Evolutionary conservation across 2,797 vertebrate genomes (phyloP), one percentile per base, ranked within the genome.

Genomic region (Lutra lutra): DNA sequence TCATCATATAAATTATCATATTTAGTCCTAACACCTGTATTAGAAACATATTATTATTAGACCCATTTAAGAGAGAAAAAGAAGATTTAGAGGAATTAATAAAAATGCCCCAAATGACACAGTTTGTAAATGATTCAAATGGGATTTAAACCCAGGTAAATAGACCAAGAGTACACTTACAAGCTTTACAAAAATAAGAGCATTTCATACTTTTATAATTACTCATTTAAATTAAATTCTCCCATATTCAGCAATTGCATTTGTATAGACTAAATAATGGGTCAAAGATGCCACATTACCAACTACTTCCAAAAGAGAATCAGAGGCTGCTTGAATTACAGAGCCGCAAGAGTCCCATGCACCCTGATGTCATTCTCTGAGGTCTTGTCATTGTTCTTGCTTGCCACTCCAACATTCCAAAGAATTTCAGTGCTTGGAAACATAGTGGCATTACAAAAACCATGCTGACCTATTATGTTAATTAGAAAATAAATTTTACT

Each of bases 221-320:
- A 94, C 56, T 85, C 25, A 77, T 72, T 77, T 75, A 85, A 35
- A 62, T 82, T 93, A 83, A 29, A 62, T 73, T 88, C 95, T 85
- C 73, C 64, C 85, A 82, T 92, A 86, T 32, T 87, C 32, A 94
- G n/a, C 14, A 91, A 93, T 94, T 82, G 88, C 25, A 66, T 40
- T 60, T 54, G 3, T 46, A 77, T 1, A 89, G 32, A 89, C 91
- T 84, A 96, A 86, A 84, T n/a, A 77, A 64, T 38, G 72, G 48
- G 5, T 75, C 13, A 20, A 62, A 86, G 7, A n/a, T 40, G 58
- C 6, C 46, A 70, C 18, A 75, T 21, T 72, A 58, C 14, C 84
- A 64, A 66, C 35, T 78, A 70, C 83, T 87, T 97, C 32, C 75
- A 85, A 92, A 46, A 54, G 77, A 86, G 82, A 94, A 77, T 73